Base-by-base conservation (phyloP, 2,797 vertebrate genomes). In the Sylvia borin region DNA sequence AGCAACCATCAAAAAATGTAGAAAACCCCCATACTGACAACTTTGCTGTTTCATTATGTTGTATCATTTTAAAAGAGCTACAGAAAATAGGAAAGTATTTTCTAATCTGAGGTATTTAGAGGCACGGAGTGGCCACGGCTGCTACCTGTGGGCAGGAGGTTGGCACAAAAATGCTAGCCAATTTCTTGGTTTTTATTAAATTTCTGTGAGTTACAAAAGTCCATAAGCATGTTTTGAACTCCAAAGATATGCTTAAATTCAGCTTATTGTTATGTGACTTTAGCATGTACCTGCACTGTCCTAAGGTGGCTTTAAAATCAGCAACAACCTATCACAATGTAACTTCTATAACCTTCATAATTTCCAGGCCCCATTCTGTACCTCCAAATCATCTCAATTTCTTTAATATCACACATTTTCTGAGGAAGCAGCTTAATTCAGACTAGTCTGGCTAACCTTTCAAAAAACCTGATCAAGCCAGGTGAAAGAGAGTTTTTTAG, bases 101-200 rank as follows among this genome's bases (percentile, higher is more conserved):
- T 77, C 19, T n/a, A 72, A 88, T 32, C 24, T 40, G 64, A 55
- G 21, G 8, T 24, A 54, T 51, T 53, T 32, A 34, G n/a, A 58
- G 11, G 36, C 29, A 9, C 34, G 55, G 50, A 66, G 31, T 38
- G 31, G 53, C 24, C 27, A 5, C 0, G 0, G n/a, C 27, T 51
- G 13, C 58, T 61, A 76, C 24, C 20, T 40, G 13, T 21, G 53
- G 16, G 64, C 38, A 74, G 70, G 66, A 70, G 17, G 6, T 38
- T 10, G 6, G 27, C 47, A 75, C 31, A 78, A 72, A 90, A 93
- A 54, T 9, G 8, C 14, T 20, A 38, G 11, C 4, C 31, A 2
- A 1, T 11, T 13, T 40, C 36, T 62, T 32, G 3, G 0, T 61
- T 57, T 40, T 73, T 5, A 5, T 50, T 47, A 75, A 58, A 14